A percentile compares a stretch with the other conserved stretches of the same genome.
Evolutionary conservation across 1,140 invertebrate genomes (phyloP).

Genomic region (Paramacrobiotus metropolitanus): DNA sequence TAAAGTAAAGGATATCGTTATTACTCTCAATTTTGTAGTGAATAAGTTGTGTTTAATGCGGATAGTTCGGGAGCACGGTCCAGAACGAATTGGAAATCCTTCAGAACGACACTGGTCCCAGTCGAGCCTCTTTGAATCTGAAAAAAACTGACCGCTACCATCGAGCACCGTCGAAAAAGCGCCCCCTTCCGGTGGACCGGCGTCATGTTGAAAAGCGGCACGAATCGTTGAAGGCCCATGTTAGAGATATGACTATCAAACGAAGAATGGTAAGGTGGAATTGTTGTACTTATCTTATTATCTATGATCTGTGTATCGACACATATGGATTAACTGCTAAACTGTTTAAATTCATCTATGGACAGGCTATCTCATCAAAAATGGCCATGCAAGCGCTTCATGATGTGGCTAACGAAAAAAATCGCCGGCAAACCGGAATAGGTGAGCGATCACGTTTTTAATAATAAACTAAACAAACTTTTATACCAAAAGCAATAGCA

Average conservation of each 20-base stretch:
- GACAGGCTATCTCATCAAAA: background rate
- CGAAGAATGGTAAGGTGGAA: background rate
- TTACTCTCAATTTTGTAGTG: no score
- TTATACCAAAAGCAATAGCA: no score
- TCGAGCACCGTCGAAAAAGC: background rate
- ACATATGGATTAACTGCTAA: no score
- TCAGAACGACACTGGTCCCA: background rate
- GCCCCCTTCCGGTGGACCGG: background rate
- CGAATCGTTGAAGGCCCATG: background rate
- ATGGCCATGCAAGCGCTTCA: background rate
- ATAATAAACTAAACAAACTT: no score
- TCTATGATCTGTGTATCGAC: no score
- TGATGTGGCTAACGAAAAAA: constrained; percentile 4
- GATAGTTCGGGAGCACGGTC: no score
- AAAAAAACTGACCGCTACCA: background rate
- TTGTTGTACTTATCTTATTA: no score
- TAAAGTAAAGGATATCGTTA: no score
- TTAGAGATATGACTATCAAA: background rate
- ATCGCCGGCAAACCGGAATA: constrained; percentile 9
- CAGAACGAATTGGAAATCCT: background rate
- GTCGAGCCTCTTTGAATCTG: background rate
- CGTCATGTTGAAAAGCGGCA: background rate
- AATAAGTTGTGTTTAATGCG: no score
- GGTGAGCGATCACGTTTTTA: constrained; percentile 9
- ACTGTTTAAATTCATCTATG: no score